Evolutionary conservation across 2,113 vertebrate species (phyloP), one percentile per base, ranked within the genome.

Genomic region (Blennius ocellaris): DNA sequence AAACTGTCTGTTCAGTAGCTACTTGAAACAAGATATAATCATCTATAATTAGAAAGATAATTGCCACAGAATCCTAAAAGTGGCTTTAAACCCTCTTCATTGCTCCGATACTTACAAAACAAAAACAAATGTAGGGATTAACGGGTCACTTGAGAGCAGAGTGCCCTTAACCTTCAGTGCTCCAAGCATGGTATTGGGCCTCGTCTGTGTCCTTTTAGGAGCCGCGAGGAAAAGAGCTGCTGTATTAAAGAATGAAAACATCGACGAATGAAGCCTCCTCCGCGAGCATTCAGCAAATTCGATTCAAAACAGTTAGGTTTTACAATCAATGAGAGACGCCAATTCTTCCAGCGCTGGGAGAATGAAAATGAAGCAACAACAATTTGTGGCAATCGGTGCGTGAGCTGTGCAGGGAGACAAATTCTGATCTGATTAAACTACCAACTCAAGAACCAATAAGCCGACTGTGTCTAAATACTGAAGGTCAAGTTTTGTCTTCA

Each of bases 181-280:
- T 68, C 69, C 75, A 82, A 78, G 86, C 59, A 78, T 69, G 67
- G 69, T 14, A 30, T 11, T 14, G 52, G 39, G 17, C 11, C 11
- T 39, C 4, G 15, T 17, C 40, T 54, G 14, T 14, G 16, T 40
- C 67, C 44, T 78, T 83, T 63, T 60, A 61, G 1, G n/a, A 74
- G 49, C 57, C 2, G 2, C 41, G 52, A 12, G 55, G 17, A 12
- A 55, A 0, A 45, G 2, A 60, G 21, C 21, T 30, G 64, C 59
- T 67, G 54, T 36, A 30, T 11, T 49, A 2, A 5, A 44, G 44
- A 55, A 56, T 8, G 5, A 58, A 65, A 54, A 54, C 11, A 38
- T 37, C 30, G 51, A 39, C 30, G 62, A 60, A 44, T 58, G 2
- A 16, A 15, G 39, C 15, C 12, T 58, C 37, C 10, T 1, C 9